Base-by-base conservation (phyloP, 2,113 vertebrate genomes). In the Odocoileus hemionus region DNA sequence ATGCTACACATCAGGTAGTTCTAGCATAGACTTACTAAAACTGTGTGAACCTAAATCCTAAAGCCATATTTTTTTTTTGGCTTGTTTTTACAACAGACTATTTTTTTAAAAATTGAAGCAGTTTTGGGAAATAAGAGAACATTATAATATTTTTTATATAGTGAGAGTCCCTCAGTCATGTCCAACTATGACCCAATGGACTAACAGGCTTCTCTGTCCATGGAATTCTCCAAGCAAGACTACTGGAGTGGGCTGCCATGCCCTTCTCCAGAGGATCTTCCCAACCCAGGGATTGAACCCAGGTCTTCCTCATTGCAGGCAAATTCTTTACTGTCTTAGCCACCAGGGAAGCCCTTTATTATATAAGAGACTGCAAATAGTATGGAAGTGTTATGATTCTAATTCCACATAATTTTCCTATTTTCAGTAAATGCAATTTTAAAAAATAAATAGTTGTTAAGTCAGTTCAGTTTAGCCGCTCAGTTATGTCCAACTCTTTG, bases 81-180 rank as follows among this genome's bases (percentile, higher is more conserved):
- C 43, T 88, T 70, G 9, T 26, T 82, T 89, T 61, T 52, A 80
- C 9, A 58, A 70, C 6, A 94, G 43, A 74, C 28, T 78, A 26
- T n/a, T 47, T 45, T 14, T 39, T 79, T 1, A 4, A 17, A 26
- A 61, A 76, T 7, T 87, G 19, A 88, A 28, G 36, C 7, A 43
- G 12, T 39, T 88, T 82, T 94, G 47, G 26, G 67, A 92, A 90
- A 58, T 5, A 95, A 50, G 70, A 39, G 60, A 86, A 30, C 1
- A 92, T 55, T 79, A 85, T n/a, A 88, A 74, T 91, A 50, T 28
- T 86, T 58, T 57, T 52, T 28, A 76, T 76, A 76, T 43, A 7
- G 67, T 70, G 67, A 70, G 39, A 23, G 67, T 23, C 2, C 0
- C 64, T 43, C 70, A 76, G 12, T 7, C 1, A 0, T 43, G 12